Conservation (phyloP, 2,797 vertebrate species). For the Acridotheres tristis region DNA sequence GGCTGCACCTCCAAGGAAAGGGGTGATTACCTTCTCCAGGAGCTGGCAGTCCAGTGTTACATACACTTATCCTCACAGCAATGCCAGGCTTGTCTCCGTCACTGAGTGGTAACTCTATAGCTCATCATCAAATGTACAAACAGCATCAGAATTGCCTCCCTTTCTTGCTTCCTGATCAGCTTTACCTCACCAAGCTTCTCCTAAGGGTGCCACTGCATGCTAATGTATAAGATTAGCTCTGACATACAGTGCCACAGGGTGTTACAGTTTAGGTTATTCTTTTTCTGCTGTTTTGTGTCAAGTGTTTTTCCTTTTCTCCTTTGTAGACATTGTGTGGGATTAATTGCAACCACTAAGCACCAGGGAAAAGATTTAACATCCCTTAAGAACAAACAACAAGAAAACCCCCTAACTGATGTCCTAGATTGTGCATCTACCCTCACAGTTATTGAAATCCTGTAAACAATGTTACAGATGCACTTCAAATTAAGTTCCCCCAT, state of each 20-base stretch:
- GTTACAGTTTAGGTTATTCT: background rate
- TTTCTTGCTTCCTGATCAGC: background rate
- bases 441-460: background rate
- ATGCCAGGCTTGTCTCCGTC: background rate
- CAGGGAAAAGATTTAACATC: background rate
- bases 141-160: background rate
- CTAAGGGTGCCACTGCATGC: background rate
- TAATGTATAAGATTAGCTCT: background rate
- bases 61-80: rapidly evolving
- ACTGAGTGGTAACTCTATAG: background rate
- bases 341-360: background rate
- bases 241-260: background rate
- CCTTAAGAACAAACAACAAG: background rate
- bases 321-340: background rate
- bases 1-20: too few relatives aligned
- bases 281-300: background rate
- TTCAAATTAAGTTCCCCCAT: background rate
- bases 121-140: background rate
- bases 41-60: background rate
- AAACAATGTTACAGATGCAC: background rate
- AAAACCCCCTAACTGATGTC: rapidly evolving
- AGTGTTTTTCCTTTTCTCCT: background rate
- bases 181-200: background rate
- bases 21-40: background rate
- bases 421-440: background rate